Base-by-base conservation (phyloP, 2,888 invertebrate species). In the Calameuta pallipes region DNA sequence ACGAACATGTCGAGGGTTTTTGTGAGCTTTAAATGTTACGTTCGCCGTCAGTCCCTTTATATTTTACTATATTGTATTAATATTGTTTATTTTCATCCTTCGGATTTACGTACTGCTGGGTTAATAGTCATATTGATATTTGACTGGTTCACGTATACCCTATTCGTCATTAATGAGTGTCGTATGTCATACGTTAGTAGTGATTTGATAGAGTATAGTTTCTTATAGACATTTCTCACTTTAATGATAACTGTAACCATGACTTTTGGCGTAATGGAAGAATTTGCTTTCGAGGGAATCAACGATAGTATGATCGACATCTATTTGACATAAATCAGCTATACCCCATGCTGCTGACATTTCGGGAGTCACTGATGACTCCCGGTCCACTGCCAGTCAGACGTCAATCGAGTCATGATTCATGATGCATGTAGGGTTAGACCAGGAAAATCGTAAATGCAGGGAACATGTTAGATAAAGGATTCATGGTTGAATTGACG, bases 401-500 rank as follows among this genome's bases (percentile, higher is more conserved):
- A 56, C 56, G 56, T 23, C 56, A 56, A 56, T 56, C 23, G 15
- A 56, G 9, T 56, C 23, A 56, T 56, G 41, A 23, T 56, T 56
- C 2, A 56, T 56, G 41, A 56, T 6, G 41, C 23, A 6, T 15
- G 23, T 15, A 56, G 41, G 41, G 41, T 56, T 56, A 56, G 56
- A 23, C 1, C 6, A 15, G 9, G 56, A 23, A 56, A 56, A 56
- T 56, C 23, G 23, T 56, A 23, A 56, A 56, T 56, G 23, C 56
- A 56, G 56, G 15, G 2, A 56, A 56, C 23, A 23, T 77, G 76
- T 86, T 84, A 81, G 85, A 86, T 85, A 85, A 86, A 87, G 81
- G 80, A 80, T 83, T 81, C 80, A 79, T 73, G 79, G 76, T 77
- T 74, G 31, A 69, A 76, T 80, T 79, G 76, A 82, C 80, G 78